Evolutionary conservation across 2,797 vertebrate species (phyloP), one percentile per base, ranked within the genome.

Genomic region (Sebastes itinus): DNA sequence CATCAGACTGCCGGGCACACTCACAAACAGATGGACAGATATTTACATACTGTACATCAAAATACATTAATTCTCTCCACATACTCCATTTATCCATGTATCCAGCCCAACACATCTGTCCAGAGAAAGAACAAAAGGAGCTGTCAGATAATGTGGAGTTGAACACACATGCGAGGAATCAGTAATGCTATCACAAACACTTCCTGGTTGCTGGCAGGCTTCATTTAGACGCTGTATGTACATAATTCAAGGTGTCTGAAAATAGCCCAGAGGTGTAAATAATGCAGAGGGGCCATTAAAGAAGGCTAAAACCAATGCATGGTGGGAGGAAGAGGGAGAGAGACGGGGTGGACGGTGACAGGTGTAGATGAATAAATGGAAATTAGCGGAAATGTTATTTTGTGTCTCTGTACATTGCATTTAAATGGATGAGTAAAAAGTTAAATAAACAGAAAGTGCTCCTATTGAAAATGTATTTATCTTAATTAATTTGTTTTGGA

Each of bases 251-350:
- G 25, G 74, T 80, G 81, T 86, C 87, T 92, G 79, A 89, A 93
- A 92, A 93, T 91, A 94, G 84, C 81, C 67, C 66, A 72, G 63
- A 75, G 61, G 83, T 86, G 82, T 91, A 90, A 94, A 93, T 92
- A 92, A 94, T 93, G 85, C 83, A 92, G 65, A 52, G 56, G 11
- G 59, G 68, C 78, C 82, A 88, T 91, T 92, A 90, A 82, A 87
- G 69, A 77, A 52, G 12, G 75, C 84, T 88, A 75, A 81, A 90
- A 86, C 73, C 83, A 89, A 88, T n/a, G 60, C 52, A 5, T 38
- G 82, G 42, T 46, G 32, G 28, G 58, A 56, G 35, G 23, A 63
- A 14, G 76, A 14, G 76, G 22, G 74, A 64, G 59, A 42, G 74
- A 70, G 59, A 22, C n/a, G 6, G 60, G 49, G 82, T 69, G 56